These are phyloP conservation scores for Leontocebus nigricollis DNA, from an alignment of 2,797 vertebrate genomes.

Conservation along the genomic window DNA sequence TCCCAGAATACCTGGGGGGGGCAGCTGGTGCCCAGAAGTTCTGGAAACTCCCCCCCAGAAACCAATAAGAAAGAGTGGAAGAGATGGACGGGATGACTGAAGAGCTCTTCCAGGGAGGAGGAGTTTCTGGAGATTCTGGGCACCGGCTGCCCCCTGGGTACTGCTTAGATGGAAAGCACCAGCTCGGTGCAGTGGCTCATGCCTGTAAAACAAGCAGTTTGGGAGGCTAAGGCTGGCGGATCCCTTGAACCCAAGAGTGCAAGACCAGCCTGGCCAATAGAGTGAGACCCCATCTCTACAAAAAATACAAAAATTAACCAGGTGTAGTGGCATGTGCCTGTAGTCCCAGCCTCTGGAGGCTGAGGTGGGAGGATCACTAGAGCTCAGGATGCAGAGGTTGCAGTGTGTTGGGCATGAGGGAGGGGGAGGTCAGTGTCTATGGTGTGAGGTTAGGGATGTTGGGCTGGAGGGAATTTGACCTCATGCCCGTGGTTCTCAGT, in stretches of 20 bases:
- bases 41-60: neutral
- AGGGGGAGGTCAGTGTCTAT: neutral
- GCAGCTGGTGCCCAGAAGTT: neutral
- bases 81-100: neutral
- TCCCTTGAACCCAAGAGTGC: neutral
- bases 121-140: neutral
- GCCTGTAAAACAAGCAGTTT: neutral
- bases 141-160: neutral
- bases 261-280: neutral
- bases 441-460: fast-evolving
- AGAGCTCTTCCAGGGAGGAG: fast-evolving
- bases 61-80: neutral
- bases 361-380: neutral
- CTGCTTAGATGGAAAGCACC: too few relatives aligned
- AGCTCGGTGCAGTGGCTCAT: neutral
- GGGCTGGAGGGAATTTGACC: fast-evolving
- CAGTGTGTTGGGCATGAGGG: fast-evolving
- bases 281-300: neutral
- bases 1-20: neutral
- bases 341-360: neutral
- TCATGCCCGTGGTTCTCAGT: neutral
- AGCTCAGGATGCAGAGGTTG: neutral
- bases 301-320: neutral
- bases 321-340: neutral
- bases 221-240: neutral